Evolutionary conservation across 2,797 vertebrate genomes (phyloP), one percentile per base, ranked within the genome.

Genomic region (Chelon auratus): DNA sequence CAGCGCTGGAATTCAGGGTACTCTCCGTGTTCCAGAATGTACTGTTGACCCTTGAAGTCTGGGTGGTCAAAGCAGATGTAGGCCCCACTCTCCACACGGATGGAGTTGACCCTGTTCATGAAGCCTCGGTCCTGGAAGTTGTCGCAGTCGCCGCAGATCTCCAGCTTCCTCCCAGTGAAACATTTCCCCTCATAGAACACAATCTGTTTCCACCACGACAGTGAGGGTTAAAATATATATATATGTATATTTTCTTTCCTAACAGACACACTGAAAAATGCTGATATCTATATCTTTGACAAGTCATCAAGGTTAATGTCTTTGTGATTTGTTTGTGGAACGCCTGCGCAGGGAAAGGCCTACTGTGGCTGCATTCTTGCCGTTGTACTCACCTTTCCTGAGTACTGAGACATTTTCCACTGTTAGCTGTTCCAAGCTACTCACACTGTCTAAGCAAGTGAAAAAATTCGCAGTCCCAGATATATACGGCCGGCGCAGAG

Each of bases 91-190:
- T 96, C 95, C 81, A 97, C 96, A 0, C 94, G 94, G 83, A 97
- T 92, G 58, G 97, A 97, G 93, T 97, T 97, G 57, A 97, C 96
- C 0, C 95, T 90, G 91, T 96, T 97, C 94, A 95, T 94, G 85
- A 97, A 97, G 20, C 97, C 96, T 11, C 94, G 91, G 82, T 97
- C 97, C 92, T 97, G 96, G 92, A 99, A 97, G 94, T 95, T 98
- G 91, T 96, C 94, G 9, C 96, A 97, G 89, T 95, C 95, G 55
- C 96, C 94, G 0, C 89, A 93, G 50, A 97, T 91, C 67, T 97
- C 96, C 94, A 98, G 93, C 87, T 96, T 95, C 80, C 93, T 89
- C 75, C 97, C 97, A 0, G 95, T 96, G 95, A 99, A 98, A 89
- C 94, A 95, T 92, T 95, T 96, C 62, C 97, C 97, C 91, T 99